Evolutionary conservation across 2,888 invertebrate species (phyloP).

Genomic region (Dicyrtomina minuta): DNA sequence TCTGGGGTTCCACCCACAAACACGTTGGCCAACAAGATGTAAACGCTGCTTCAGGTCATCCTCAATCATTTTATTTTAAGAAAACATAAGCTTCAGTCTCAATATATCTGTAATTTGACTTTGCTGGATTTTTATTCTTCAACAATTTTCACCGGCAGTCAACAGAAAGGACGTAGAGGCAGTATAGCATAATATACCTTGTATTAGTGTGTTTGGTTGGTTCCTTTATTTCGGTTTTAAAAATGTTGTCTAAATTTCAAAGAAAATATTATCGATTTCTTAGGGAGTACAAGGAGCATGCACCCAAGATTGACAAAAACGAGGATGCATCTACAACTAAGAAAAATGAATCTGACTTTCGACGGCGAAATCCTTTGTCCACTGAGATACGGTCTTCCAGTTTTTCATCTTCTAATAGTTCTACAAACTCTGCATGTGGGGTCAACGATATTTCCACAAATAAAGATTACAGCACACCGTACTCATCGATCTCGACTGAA

Average conservation of each 20-base stretch:
- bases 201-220: neutral
- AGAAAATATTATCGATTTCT: slow-evolving; percentile 41
- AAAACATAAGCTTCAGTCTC: too few relatives aligned
- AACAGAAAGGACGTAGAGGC: too few relatives aligned
- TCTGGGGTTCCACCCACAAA: slow-evolving; percentile 90
- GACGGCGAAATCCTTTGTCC: neutral
- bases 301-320: slow-evolving; percentile 69
- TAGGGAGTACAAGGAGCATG: slow-evolving; percentile 88
- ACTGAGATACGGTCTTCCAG: neutral
- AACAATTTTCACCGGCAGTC: too few relatives aligned
- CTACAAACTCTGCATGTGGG: neutral
- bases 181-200: too few relatives aligned
- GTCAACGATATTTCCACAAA: neutral
- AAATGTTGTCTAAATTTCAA: slow-evolving; percentile 17
- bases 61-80: too few relatives aligned
- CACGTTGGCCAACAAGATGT: slow-evolving; percentile 89
- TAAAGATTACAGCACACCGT: slow-evolving; percentile 53
- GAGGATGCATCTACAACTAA: slow-evolving; percentile 26
- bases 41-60: slow-evolving; percentile 82
- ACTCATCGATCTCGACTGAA: slow-evolving; percentile 53
- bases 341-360: slow-evolving; percentile 61
- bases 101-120: too few relatives aligned
- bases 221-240: too few relatives aligned
- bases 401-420: slow-evolving; percentile 3
- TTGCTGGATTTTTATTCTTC: too few relatives aligned